phyloP scores from a whole-genome alignment of 2,797 vertebrate genomes.

The Manis crassicaudata region DNA sequence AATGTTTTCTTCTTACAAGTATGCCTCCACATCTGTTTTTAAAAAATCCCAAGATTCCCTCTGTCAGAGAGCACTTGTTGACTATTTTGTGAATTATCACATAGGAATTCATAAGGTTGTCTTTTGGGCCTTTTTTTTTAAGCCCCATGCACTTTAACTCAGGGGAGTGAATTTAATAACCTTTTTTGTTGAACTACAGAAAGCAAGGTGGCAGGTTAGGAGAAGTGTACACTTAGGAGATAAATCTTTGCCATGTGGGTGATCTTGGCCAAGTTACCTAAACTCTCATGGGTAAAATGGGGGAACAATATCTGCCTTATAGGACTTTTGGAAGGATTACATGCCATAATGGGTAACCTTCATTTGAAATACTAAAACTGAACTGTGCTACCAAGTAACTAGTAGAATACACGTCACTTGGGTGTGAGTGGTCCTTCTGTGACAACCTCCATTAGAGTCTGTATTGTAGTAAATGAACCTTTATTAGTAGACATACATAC shows the following conservation, averaged over 20 bases:
- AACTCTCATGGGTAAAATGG: neutral
- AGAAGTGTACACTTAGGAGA: neutral
- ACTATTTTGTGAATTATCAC: neutral
- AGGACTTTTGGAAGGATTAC: neutral
- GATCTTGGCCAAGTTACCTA: neutral
- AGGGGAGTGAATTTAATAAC: neutral
- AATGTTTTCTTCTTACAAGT: neutral
- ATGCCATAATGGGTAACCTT: neutral
- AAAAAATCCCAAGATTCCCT: neutral
- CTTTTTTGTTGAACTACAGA: slow-evolving; percentile 9
- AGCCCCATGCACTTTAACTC: neutral
- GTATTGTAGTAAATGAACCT: slow-evolving; percentile 23
- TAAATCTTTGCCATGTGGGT: slow-evolving; percentile 12
- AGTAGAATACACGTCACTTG: neutral
- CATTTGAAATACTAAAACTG: slow-evolving; percentile 35
- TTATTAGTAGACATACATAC: slow-evolving; percentile 24
- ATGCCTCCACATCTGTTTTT: neutral
- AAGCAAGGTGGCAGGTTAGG: neutral
- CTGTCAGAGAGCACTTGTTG: neutral
- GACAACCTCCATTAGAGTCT: slow-evolving; percentile 2
- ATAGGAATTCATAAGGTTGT: slow-evolving; percentile 1
- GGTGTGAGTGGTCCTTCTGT: neutral
- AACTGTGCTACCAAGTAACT: slow-evolving; percentile 34
- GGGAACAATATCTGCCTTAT: neutral
- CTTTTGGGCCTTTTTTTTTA: neutral